Conservation (phyloP, 1,140 invertebrate species). For the Drosophila kikkawai region DNA sequence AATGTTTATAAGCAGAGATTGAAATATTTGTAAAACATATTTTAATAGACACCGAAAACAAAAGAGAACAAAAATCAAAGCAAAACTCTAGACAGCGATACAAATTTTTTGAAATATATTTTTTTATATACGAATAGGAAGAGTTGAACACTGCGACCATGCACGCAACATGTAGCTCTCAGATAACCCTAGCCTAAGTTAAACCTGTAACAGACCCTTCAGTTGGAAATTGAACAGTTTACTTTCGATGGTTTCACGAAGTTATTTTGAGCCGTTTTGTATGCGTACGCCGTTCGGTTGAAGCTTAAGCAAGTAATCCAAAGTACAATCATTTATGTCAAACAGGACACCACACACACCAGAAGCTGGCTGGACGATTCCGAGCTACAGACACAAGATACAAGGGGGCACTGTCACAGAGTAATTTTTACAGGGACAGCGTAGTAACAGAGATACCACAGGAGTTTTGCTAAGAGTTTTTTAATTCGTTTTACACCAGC, state of each 20-base stretch:
- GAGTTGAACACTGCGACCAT: constrained; percentile 52
- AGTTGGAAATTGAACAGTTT: constrained; percentile 34
- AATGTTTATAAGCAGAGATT: constrained; percentile 74
- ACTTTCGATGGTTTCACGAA: constrained; percentile 75
- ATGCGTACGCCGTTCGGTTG: constrained; percentile 62
- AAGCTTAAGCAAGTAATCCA: constrained; percentile 79
- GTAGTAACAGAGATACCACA: constrained; percentile 18
- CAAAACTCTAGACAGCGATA: constrained; percentile 46
- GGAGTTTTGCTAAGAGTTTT: constrained; percentile 72
- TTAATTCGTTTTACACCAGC: constrained; percentile 70
- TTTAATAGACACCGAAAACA: constrained; percentile 70
- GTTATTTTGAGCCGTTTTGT: constrained; percentile 61
- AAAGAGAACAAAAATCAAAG: constrained; percentile 24
- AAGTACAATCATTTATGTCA: constrained; percentile 83
- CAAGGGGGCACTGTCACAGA: constrained; percentile 8
- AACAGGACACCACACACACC: constrained; percentile 68
- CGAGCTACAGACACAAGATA: constrained; percentile 13
- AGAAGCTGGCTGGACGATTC: constrained; percentile 17
- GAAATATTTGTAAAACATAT: constrained; percentile 76
- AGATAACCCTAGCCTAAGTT: constrained; percentile 75
- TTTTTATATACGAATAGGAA: constrained; percentile 59
- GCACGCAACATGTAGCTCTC: constrained; percentile 66
- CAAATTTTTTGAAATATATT: constrained; percentile 76
- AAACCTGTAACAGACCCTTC: constrained; percentile 42
- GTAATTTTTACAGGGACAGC: constrained; percentile 73